Base-by-base conservation (phyloP, 2,888 invertebrate species). In the Ochropacha duplaris region DNA sequence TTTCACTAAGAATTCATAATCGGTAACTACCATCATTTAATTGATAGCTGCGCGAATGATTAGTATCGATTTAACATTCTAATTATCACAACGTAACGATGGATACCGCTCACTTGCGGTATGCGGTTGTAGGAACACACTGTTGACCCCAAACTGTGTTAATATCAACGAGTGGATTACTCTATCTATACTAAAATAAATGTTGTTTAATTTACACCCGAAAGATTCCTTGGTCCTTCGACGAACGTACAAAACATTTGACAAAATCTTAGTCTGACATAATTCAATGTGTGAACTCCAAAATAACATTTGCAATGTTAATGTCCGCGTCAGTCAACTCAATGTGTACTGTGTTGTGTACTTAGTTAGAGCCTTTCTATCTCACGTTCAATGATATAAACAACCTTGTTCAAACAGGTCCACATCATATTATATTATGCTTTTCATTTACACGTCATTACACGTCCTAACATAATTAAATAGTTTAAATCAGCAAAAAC, bases 361-460 rank as follows among this genome's bases (percentile, higher is more conserved):
- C 28, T 52, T 12, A 28, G 26, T 28, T 31, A 31, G 22, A 52
- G 52, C 52, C 52, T 52, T 52, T 52, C 52, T 52, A 28, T 52
- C 52, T 52, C 31, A 34, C 52, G 52, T 52, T 34, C 19, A 12
- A 52, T 52, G 31, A 19, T 52, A 12, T 34, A 52, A 52, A 52
- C 31, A 19, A 52, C 52, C 28, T 28, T 52, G 31, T 52, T 52
- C 22, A 52, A 52, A 52, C 52, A 31, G n/a, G 31, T 39, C 14
- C 9, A 39, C 39, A 16, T 16, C 4, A 39, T 39, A 39, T 9
- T n/a, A 12, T 31, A 31, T 12, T 12, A 28, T 16, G 3, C 9
- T 14, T 14, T 1, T 14, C 14, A 19, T 44, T 0, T n/a, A 36
- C 9, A 8, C 8, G 0, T 44, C 8, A 9, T 9, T 9, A 19